Evolutionary conservation across 53 echinoderm and acorn worm species (phyloP).

Genomic region (Patiria pectinifera): DNA sequence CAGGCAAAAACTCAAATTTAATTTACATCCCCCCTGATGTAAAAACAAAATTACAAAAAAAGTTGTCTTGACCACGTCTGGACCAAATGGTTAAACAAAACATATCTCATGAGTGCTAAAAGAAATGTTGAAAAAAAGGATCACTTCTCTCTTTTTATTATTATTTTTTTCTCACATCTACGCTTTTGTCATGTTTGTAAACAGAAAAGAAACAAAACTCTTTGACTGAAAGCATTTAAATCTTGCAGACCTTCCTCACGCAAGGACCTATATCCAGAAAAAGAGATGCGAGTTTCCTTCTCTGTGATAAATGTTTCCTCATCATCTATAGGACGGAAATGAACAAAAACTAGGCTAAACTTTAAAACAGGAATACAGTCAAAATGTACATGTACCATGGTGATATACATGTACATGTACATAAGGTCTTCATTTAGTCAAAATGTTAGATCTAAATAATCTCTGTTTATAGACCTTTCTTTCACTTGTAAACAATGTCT

Average conservation of each 20-base stretch:
- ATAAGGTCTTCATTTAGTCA: too few relatives aligned
- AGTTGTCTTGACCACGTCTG: too few relatives aligned
- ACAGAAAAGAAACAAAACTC: background rate
- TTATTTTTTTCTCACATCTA: background rate
- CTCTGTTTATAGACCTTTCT: too few relatives aligned
- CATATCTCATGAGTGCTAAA: too few relatives aligned
- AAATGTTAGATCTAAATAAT: too few relatives aligned
- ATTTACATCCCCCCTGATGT: too few relatives aligned
- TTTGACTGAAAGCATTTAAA: background rate
- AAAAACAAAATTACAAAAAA: too few relatives aligned
- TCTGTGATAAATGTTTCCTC: background rate
- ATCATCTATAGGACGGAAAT: background rate
- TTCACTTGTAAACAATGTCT: too few relatives aligned
- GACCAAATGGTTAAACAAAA: too few relatives aligned
- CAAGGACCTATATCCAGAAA: background rate
- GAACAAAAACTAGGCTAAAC: background rate
- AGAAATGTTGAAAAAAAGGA: background rate
- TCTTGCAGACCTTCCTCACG: background rate
- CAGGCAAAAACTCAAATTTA: too few relatives aligned
- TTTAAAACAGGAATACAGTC: background rate
- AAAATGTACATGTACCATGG: too few relatives aligned
- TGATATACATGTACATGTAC: too few relatives aligned
- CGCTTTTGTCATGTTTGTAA: background rate
- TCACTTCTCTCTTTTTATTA: background rate
- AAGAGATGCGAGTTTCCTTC: background rate